Conservation (phyloP, 2,888 invertebrate genomes). For the Hymenopus coronatus region DNA sequence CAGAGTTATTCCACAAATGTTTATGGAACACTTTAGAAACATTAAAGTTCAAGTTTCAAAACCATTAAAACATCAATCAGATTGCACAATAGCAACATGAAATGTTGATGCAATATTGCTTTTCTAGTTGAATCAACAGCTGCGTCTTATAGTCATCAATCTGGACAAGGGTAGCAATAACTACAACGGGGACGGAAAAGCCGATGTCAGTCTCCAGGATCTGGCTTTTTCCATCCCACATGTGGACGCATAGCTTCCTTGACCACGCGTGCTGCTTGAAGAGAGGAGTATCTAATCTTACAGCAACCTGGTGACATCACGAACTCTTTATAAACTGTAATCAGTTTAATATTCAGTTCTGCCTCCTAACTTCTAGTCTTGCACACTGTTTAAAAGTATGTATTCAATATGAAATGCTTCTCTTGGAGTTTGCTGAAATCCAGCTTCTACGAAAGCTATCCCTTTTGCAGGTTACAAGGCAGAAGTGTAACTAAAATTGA, state of each 20-base stretch:
- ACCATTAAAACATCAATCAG: neutral
- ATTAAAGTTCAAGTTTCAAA: neutral
- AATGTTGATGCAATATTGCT: neutral
- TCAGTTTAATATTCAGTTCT: neutral
- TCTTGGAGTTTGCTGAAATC: neutral
- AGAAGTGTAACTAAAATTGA: neutral
- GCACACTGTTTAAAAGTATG: neutral
- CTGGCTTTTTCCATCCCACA: constrained; percentile 50
- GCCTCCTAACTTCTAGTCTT: neutral
- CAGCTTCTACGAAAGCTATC: neutral
- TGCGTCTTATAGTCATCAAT: constrained; percentile 19
- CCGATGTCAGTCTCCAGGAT: constrained; percentile 61
- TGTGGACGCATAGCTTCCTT: constrained; percentile 3
- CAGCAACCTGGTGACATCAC: neutral
- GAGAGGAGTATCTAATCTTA: neutral
- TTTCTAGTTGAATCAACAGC: neutral
- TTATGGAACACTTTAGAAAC: neutral
- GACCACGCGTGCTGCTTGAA: neutral
- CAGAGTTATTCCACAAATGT: neutral
- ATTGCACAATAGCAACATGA: neutral
- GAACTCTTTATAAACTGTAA: neutral
- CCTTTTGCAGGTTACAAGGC: neutral
- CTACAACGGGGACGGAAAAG: constrained; percentile 31
- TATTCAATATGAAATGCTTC: neutral
- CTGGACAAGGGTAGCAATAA: constrained; percentile 19